phyloP scores from a whole-genome alignment of 2,888 invertebrate genomes.

The Carcina quercana region DNA sequence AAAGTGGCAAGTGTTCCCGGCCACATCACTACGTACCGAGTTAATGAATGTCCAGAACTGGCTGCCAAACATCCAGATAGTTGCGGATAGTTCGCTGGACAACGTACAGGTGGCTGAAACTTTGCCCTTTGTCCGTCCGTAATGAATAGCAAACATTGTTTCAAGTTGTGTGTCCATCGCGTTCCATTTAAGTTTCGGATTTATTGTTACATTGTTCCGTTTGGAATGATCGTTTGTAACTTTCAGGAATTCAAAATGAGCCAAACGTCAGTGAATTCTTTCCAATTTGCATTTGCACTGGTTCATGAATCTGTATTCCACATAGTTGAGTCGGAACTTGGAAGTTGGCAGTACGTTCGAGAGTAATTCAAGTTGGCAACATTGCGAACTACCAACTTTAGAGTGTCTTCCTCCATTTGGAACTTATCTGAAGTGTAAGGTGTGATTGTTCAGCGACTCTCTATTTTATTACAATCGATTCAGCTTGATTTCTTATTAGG shows the following conservation, averaged over 20 bases:
- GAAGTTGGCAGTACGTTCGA: slow-evolving; percentile 20
- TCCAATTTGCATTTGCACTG: no score
- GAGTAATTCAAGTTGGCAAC: slow-evolving; percentile 10
- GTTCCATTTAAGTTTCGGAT: slow-evolving; percentile 7
- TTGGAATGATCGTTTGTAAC: not conserved
- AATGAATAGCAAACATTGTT: slow-evolving; percentile 19
- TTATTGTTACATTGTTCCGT: slow-evolving; percentile 1
- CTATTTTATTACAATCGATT: no score
- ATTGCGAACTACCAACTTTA: slow-evolving; percentile 9
- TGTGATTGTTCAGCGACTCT: no score
- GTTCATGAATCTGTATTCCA: no score
- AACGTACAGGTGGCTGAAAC: slow-evolving; percentile 21
- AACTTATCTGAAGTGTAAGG: slow-evolving; percentile 1
- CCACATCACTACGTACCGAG: no score
- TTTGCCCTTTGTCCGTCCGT: slow-evolving; percentile 24
- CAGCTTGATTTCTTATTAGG: no score
- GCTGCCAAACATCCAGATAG: slow-evolving; percentile 20
- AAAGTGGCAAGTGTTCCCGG: no score
- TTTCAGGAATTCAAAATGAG: no score
- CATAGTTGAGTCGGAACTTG: slow-evolving; percentile 2
- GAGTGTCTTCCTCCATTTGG: slow-evolving; percentile 15
- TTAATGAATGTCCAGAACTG: slow-evolving; percentile 15
- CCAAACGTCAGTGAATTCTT: not conserved
- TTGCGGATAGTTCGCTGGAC: slow-evolving; percentile 18
- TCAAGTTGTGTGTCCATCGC: not conserved